Base-by-base conservation (phyloP, 2,113 vertebrate species). In the Gobiocypris rarus region DNA sequence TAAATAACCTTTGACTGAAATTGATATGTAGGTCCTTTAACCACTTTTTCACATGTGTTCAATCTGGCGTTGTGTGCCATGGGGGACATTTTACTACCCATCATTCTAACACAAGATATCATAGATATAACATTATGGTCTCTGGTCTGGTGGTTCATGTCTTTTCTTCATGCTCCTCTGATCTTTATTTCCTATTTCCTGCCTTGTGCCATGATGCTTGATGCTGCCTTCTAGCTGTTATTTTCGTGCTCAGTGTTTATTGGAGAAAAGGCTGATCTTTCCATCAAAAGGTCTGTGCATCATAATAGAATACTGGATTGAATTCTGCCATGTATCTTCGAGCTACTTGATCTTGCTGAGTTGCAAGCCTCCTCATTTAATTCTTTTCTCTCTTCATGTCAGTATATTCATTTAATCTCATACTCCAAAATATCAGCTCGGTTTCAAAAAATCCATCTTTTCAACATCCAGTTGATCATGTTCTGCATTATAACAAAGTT, bases 321-420 rank as follows among this genome's bases (percentile, higher is more conserved):
- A n/a, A 80, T 67, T 65, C 26, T 22, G 59, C 9, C 61, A 22
- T 19, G 24, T 67, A 67, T 67, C 77, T 43, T 13, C 50, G 15
- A 67, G 77, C 59, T 80, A 65, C 45, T 45, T 80, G 59, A 80
- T 80, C 59, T 80, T 67, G 22, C 59, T 80, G 41, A 50, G 43
- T 45, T 63, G 77, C 38, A 26, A 48, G 41, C n/a, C 22, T 78
- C n/a, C 34, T 43, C 24, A 7, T 31, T 67, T 24, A 43, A 65
- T 65, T 67, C 56, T 26, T 58, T 59, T 26, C 24, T 80, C 24
- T 50, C 76, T 45, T 63, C 56, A 80, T 65, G 41, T 22, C 76
- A 78, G 76, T 67, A 48, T 67, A 17, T 15, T 80, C 14, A 67
- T 80, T 65, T 80, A 50, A 31, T 67, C 59, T 65, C 17, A 50